phyloP scores from a whole-genome alignment of 2,113 vertebrate species.

The Actenoides hombroni region DNA sequence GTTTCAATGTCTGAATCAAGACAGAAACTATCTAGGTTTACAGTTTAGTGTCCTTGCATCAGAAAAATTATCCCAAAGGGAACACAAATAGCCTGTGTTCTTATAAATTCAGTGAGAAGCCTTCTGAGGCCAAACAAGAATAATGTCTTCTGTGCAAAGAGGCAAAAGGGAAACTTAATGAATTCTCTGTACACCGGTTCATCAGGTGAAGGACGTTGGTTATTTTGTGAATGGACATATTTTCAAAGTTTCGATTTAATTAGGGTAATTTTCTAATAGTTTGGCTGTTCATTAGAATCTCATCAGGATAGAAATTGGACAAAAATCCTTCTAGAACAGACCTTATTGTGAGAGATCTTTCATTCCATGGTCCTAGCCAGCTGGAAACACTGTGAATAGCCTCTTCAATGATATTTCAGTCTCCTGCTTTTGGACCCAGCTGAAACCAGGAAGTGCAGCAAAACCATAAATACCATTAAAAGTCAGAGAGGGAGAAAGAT shows the following conservation, averaged over 20 bases:
- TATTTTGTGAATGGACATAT: neutral
- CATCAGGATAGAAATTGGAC: neutral
- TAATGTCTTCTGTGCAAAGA: neutral
- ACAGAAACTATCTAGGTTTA: neutral
- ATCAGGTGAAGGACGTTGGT: neutral
- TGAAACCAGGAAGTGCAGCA: conserved; percentile 20
- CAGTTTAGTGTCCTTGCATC: neutral
- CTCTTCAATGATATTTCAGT: conserved; percentile 56
- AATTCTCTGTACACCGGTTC: neutral
- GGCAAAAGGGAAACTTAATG: neutral
- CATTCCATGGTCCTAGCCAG: conserved; percentile 30
- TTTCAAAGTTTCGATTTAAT: neutral
- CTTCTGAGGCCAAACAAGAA: neutral
- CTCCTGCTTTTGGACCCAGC: conserved; percentile 42
- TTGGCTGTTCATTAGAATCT: conserved; percentile 48
- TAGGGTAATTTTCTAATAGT: neutral
- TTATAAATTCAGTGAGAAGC: neutral
- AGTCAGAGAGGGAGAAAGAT: conserved; percentile 45
- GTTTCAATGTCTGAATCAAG: neutral
- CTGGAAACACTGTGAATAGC: conserved; percentile 55
- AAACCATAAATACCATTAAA: conserved; percentile 53
- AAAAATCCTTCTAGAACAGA: conserved; percentile 48
- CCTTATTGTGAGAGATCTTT: conserved; percentile 48
- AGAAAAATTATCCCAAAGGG: neutral
- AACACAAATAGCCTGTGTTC: neutral